A percentile compares a stretch with the other conserved stretches of the same genome.
These are phyloP conservation scores for Myotis lucifugus DNA, from an alignment of 2,113 vertebrate species.

Conservation along the genomic window DNA sequence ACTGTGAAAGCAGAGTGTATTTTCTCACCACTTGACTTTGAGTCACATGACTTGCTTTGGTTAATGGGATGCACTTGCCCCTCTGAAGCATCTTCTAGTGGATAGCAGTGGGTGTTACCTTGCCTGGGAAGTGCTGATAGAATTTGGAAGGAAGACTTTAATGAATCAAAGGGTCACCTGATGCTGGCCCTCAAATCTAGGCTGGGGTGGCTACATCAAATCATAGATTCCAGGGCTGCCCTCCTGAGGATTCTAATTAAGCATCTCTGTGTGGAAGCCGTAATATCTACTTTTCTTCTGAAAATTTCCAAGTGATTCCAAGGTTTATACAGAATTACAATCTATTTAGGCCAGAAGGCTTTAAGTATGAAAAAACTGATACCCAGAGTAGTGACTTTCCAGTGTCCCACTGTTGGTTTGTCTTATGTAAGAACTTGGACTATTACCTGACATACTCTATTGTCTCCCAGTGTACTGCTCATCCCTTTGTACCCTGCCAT, in stretches of 20 bases:
- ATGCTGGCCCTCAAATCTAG: neutral
- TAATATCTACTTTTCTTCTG: neutral
- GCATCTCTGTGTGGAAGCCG: neutral
- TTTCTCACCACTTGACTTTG: no score
- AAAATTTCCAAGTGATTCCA: neutral
- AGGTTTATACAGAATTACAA: constrained; percentile 35
- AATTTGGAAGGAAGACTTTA: neutral
- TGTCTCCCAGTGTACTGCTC: neutral
- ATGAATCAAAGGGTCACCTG: neutral
- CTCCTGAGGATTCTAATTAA: neutral
- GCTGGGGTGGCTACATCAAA: neutral
- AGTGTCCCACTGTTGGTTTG: neutral
- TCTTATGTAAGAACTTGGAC: neutral
- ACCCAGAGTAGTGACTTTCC: neutral
- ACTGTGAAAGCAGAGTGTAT: no score
- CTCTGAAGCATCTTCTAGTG: neutral
- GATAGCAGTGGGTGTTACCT: neutral
- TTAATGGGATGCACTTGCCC: no score
- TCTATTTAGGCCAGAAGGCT: neutral
- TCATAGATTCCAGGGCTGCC: neutral
- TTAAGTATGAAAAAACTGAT: neutral
- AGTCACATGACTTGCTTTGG: no score
- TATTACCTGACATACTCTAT: neutral
- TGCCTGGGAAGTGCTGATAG: neutral
- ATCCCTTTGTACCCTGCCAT: neutral